These are phyloP conservation scores for Acyrthosiphon pisum DNA, from an alignment of 1,140 invertebrate species.

Conservation along the genomic window DNA sequence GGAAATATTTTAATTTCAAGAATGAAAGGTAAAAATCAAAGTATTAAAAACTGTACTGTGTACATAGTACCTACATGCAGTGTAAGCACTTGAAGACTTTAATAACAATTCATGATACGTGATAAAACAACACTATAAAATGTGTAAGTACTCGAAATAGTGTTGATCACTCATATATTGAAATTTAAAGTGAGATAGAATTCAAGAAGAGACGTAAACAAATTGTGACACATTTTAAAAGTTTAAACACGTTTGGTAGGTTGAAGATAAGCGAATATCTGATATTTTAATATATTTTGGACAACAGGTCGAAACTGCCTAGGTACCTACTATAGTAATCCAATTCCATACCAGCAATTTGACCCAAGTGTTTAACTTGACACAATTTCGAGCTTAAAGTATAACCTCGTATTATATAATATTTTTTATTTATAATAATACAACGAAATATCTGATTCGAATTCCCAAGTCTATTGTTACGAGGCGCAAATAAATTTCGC, in stretches of 20 bases:
- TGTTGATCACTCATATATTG: background rate
- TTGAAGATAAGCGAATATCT: background rate
- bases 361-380: background rate
- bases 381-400: background rate
- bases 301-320: background rate
- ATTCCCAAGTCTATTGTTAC: background rate
- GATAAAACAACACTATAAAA: background rate
- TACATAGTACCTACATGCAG: conserved; percentile 9
- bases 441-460: background rate
- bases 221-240: background rate
- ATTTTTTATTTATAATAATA: background rate
- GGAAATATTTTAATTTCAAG: background rate
- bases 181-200: conserved; percentile 2
- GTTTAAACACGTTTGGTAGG: background rate
- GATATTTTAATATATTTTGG: background rate
- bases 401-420: background rate
- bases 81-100: background rate
- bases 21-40: background rate
- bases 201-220: background rate
- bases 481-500: background rate
- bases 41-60: background rate
- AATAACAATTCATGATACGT: background rate
- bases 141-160: background rate
- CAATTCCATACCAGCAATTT: background rate
- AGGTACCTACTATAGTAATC: background rate